Evolutionary conservation across 2,797 vertebrate genomes (phyloP).

Genomic region (Crocodylus rhombifer): DNA sequence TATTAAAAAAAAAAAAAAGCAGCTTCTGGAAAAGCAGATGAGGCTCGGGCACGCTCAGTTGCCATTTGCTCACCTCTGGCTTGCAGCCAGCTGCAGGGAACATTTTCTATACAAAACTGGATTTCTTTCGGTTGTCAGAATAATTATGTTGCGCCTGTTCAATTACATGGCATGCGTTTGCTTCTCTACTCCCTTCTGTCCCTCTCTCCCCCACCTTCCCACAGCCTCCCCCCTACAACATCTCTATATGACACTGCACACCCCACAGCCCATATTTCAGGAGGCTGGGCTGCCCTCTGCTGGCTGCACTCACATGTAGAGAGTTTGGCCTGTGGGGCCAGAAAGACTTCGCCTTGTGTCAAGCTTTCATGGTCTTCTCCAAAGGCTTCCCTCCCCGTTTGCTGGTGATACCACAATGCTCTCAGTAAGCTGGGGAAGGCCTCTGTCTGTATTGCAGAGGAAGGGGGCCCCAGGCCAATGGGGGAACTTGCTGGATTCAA

Average conservation of each 20-base stretch:
- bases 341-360: too few relatives aligned
- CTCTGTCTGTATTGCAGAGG: too few relatives aligned
- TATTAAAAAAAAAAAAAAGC: neutral
- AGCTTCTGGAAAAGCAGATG: constrained; percentile 60
- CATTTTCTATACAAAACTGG: constrained; percentile 27
- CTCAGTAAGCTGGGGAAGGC: too few relatives aligned
- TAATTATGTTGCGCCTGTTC: constrained; percentile 29
- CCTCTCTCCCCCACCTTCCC: neutral
- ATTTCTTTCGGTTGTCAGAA: constrained; percentile 64
- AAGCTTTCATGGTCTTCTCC: too few relatives aligned
- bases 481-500: neutral
- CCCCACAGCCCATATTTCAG: neutral
- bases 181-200: neutral
- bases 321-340: too few relatives aligned
- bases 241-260: neutral
- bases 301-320: neutral
- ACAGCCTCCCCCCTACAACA: neutral
- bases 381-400: too few relatives aligned
- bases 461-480: neutral
- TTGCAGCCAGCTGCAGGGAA: constrained; percentile 24
- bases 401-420: too few relatives aligned
- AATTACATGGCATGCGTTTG: neutral
- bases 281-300: constrained; percentile 51
- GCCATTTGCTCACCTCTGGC: constrained; percentile 56
- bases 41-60: constrained; percentile 38